A percentile compares a stretch with the other conserved stretches of the same genome.
Conservation (phyloP, 2,888 invertebrate genomes). For the Gnatocerus cornutus region DNA sequence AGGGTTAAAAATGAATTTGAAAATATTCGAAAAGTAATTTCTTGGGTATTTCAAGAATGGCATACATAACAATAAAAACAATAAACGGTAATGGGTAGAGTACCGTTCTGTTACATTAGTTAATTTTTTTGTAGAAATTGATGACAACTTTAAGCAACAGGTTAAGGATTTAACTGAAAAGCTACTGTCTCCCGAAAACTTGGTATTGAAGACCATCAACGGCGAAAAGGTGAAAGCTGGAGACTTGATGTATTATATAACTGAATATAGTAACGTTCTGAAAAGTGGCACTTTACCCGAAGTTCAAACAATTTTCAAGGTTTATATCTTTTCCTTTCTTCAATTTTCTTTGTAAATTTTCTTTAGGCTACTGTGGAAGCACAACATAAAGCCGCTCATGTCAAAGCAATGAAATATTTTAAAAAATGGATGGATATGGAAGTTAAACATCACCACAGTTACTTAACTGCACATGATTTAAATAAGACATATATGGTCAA, state of each 20-base stretch:
- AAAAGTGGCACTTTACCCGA: slow-evolving; percentile 7
- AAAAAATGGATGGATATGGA: slow-evolving; percentile 16
- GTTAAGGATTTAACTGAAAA: slow-evolving; percentile 6
- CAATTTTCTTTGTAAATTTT: neutral
- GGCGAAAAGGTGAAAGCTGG: slow-evolving; percentile 13
- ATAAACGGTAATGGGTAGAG: too few species aligned
- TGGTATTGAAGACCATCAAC: slow-evolving; percentile 9
- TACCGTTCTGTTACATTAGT: too few species aligned
- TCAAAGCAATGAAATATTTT: slow-evolving; percentile 9
- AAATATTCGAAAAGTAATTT: too few species aligned
- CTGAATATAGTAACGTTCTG: slow-evolving; percentile 12
- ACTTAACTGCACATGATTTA: neutral
- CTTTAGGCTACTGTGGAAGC: slow-evolving; percentile 24
- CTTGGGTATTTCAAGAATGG: too few species aligned
- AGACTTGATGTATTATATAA: slow-evolving; percentile 3
- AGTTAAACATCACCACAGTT: neutral
- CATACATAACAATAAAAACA: too few species aligned
- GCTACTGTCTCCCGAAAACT: slow-evolving; percentile 16
- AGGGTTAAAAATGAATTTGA: too few species aligned
- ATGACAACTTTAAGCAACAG: neutral
- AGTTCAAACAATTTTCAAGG: slow-evolving; percentile 14
- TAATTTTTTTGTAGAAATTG: slow-evolving; percentile 14
- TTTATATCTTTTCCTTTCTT: neutral
- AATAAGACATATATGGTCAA: neutral
- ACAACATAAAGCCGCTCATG: neutral